Base-by-base conservation (phyloP, 2,113 vertebrate species). In the Melanerpes aurifrons region DNA sequence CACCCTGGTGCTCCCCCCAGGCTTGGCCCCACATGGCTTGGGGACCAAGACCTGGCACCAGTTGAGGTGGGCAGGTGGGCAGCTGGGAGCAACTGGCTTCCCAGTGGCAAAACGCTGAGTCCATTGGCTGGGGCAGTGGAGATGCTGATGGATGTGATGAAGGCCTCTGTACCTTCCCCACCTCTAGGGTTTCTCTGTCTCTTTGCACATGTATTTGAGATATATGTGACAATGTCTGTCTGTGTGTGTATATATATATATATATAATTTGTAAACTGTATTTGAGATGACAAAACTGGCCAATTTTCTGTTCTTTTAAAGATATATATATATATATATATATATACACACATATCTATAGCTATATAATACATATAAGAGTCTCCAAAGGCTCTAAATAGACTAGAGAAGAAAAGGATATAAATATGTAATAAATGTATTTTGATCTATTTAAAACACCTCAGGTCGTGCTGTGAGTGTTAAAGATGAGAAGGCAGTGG, bases 381-480 rank as follows among this genome's bases (percentile, higher is more conserved):
- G 95, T 95, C 96, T 96, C 97, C 92, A 96, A 97, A 97, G 94
- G 69, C 67, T 96, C 96, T 96, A 96, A 96, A 96, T 96, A 96
- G 95, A 95, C 91, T 96, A 96, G 96, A 97, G 95, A 87, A 93
- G 10, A 72, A 96, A 21, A 86, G 37, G 37, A 96, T 96, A 94
- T 96, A 97, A 97, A 97, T 94, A 96, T 96, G 95, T 96, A 97
- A 97, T 97, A 97, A 97, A 97, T 97, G 97, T 96, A 97, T 97
- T 97, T 97, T 97, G 97, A 97, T 97, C 96, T 97, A 97, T 97
- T 97, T 96, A 97, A 97, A 95, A 75, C 75, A 91, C 7, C 61
- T 83, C 1, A 90, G 83, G 93, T 97, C 48, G 15, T 89, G 94
- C 79, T 93, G 48, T 50, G 22, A 22, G 20, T 50, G 48, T 96